phyloP scores from a whole-genome alignment of 2,888 invertebrate species.

The Drosophila setosimentum region DNA sequence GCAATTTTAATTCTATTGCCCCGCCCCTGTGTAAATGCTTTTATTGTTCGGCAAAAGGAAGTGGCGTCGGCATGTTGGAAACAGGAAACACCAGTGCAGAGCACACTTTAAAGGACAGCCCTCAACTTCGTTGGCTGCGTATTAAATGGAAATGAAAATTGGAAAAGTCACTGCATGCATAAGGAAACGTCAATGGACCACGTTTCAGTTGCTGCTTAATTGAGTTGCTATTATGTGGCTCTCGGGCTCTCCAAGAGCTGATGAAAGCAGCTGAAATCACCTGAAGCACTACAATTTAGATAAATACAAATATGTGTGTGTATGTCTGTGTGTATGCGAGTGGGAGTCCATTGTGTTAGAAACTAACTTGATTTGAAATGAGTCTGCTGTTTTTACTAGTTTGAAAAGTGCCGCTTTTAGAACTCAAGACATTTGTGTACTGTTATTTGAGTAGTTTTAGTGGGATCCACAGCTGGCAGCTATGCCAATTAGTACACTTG shows the following conservation, averaged over 20 bases:
- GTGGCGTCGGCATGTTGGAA: conserved; percentile 67
- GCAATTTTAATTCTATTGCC: conserved; percentile 72
- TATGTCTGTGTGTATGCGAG: no score
- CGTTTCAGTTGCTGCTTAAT: conserved; percentile 71
- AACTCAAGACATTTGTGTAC: neutral
- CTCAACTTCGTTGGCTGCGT: conserved; percentile 51
- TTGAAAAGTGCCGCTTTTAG: conserved; percentile 25
- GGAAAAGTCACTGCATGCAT: conserved; percentile 27
- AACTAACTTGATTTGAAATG: conserved; percentile 45
- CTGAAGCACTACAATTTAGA: conserved; percentile 16
- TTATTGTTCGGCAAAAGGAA: conserved; percentile 59
- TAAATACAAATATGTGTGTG: no score
- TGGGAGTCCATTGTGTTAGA: neutral
- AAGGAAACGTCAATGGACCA: conserved; percentile 57
- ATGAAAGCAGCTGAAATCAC: conserved; percentile 42
- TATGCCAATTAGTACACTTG: neutral
- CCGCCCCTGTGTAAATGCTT: conserved; percentile 28
- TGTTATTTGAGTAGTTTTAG: neutral
- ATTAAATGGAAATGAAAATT: conserved; percentile 59
- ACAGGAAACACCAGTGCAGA: conserved; percentile 67
- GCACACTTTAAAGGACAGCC: conserved; percentile 12
- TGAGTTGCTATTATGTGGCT: conserved; percentile 76
- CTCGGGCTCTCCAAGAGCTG: conserved; percentile 16
- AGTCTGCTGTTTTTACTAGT: conserved; percentile 27
- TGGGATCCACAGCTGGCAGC: neutral